Percentiles rank a stretch among this genome's conserved stretches.
Evolutionary conservation across 1,140 invertebrate species (phyloP).

Genomic region (Drosophila bocki): DNA sequence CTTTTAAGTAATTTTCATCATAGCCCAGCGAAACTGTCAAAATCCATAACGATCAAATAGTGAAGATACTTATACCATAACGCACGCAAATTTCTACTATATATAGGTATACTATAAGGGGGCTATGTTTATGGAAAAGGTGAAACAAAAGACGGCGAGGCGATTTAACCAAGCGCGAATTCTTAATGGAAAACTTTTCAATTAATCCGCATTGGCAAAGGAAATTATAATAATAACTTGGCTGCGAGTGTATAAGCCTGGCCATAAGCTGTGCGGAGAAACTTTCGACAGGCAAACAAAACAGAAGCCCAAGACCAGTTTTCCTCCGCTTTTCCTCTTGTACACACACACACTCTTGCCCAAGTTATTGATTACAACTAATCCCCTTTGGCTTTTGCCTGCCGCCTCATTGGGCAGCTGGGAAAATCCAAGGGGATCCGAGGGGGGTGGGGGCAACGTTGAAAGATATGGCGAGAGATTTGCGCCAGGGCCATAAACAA

Average conservation of each 20-base stretch:
- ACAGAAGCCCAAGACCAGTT: slow-evolving; percentile 51
- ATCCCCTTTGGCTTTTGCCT: slow-evolving; percentile 80
- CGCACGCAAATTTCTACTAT: background rate
- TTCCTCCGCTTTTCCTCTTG: background rate
- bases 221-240: slow-evolving; percentile 81
- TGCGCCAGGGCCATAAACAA: slow-evolving; percentile 73
- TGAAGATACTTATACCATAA: slow-evolving; percentile 31
- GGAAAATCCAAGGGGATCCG: slow-evolving; percentile 17
- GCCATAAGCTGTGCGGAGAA: slow-evolving; percentile 61
- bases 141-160: slow-evolving; percentile 40
- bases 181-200: slow-evolving; percentile 82
- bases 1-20: slow-evolving; percentile 83
- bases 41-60: slow-evolving; percentile 81
- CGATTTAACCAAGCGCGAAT: slow-evolving; percentile 75
- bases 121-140: slow-evolving; percentile 23
- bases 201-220: slow-evolving; percentile 79
- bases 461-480: slow-evolving; percentile 52
- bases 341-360: slow-evolving; percentile 40
- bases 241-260: slow-evolving; percentile 41
- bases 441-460: background rate
- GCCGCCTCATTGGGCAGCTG: slow-evolving; percentile 73
- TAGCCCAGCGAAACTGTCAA: slow-evolving; percentile 70
- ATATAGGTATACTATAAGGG: slow-evolving; percentile 1
- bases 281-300: slow-evolving; percentile 77
- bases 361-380: slow-evolving; percentile 83